Evolutionary conservation across 2,113 vertebrate species (phyloP), one percentile per base, ranked within the genome.

Genomic region (Plecotus auritus): DNA sequence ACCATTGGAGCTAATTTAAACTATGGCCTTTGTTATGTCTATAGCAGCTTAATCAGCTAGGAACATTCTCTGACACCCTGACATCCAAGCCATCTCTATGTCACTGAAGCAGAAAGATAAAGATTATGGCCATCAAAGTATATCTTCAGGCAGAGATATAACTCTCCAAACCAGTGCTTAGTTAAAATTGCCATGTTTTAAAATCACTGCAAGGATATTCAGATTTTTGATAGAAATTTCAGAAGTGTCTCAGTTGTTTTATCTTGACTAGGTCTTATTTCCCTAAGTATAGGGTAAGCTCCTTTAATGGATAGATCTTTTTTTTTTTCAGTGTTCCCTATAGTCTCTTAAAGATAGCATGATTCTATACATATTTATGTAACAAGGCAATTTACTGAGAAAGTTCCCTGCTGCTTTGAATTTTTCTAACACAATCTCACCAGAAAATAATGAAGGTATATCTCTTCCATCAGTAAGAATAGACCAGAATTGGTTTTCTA

Each of bases 1-100:
- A 86, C 14, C 40, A n/a, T 64, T 87, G 90, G 28, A 95, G 95
- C 90, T 97, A 96, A 95, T 95, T 96, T 94, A 90, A 94, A 94
- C 72, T 35, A 87, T 93, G 83, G 95, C 81, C n/a, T 96, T 93
- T 96, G 74, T 86, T 90, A 72, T 66, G 89, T 90, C 96, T 94
- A 72, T 18, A 90, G 90, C 82, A 92, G 66, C 61, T 76, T 95
- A 96, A 96, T 96, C 95, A 97, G 95, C 81, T 30, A 77, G 80
- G 87, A 70, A 73, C 87, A 96, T 92, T 89, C 91, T 89, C 92
- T 85, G 81, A 95, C 76, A 93, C 16, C 32, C 76, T 26, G 61
- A 88, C 93, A 81, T 92, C 70, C 86, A 90, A 70, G 61, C 76
- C 59, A 6, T 85, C 83, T 91, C 81, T 47, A 73, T 26, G 1